These are phyloP conservation scores for Emmelina monodactyla DNA, from an alignment of 2,888 invertebrate genomes.

Conservation along the genomic window DNA sequence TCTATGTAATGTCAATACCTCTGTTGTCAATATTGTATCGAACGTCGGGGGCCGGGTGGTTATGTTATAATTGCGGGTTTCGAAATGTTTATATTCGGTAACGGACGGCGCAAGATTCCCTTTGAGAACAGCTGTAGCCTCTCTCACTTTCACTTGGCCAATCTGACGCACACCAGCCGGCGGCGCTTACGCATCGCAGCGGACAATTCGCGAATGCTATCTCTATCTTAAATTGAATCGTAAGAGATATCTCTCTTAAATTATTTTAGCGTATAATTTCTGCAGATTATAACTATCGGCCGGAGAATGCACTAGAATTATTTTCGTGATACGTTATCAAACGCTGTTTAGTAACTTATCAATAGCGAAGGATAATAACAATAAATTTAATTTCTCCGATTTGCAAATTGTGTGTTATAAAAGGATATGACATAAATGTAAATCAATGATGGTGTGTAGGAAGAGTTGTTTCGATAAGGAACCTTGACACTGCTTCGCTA, in stretches of 20 bases:
- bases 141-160: constrained; percentile 51
- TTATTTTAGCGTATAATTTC: not conserved
- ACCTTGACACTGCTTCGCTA: constrained; percentile 38
- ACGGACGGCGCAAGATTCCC: constrained; percentile 30
- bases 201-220: too few relatives aligned
- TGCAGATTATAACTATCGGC: not conserved
- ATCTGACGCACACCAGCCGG: constrained; percentile 8
- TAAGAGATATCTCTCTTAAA: constrained; percentile 7
- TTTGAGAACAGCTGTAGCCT: constrained; percentile 30
- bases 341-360: too few relatives aligned
- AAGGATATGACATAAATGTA: not conserved
- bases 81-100: constrained; percentile 41
- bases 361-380: too few relatives aligned
- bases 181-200: not conserved
- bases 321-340: constrained; percentile 23
- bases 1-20: too few relatives aligned
- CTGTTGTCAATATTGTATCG: too few relatives aligned
- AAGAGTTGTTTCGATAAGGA: constrained; percentile 4
- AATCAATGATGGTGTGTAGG: constrained; percentile 16
- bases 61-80: constrained; percentile 36
- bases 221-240: constrained; percentile 7
- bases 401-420: not conserved
- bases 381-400: too few relatives aligned
- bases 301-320: constrained; percentile 22
- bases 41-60: too few relatives aligned